Evolutionary conservation across 2,797 vertebrate species (phyloP), one percentile per base, ranked within the genome.

Genomic region (Karalla daura): DNA sequence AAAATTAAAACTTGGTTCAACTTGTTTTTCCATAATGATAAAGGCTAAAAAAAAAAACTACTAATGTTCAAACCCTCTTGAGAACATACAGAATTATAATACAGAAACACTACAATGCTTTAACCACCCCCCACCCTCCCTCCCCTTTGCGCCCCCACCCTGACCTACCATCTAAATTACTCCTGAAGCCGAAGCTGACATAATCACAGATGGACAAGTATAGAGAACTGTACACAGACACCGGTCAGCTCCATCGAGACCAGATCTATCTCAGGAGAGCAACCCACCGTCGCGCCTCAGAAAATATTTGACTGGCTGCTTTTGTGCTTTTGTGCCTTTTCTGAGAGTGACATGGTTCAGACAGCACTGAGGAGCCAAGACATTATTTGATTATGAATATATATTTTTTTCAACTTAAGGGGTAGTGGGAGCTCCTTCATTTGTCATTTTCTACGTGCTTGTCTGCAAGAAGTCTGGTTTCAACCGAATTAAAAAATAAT

Each of bases 71-170:
- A 63, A 70, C 63, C 74, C 23, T 74, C 36, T 70, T 69, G 20
- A 79, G 73, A 78, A 84, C 67, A 88, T 79, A 90, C 65, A 91
- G 61, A 84, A 74, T 44, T 82, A 80, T 74, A 67, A 81, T 76
- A 89, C 51, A 85, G 66, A 70, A 76, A 75, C 68, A 74, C 41
- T 69, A 79, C 41, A 63, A 46, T 37, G 71, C 56, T 58, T 30
- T 11, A 23, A 1, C 23, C n/a, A 6, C n/a, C 3, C 17, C 15
- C 3, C 45, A 27, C 35, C 3, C 7, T 21, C 44, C 1, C 3
- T 20, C 9, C 2, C 36, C 24, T n/a, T n/a, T n/a, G n/a, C n/a
- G n/a, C n/a, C n/a, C n/a, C n/a, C n/a, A n/a, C n/a, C n/a, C n/a
- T n/a, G n/a, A n/a, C 24, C 41, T 32, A 2, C 23, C 37, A n/a